Evolutionary conservation across 2,113 vertebrate species (phyloP).

Genomic region (Galbula dea): DNA sequence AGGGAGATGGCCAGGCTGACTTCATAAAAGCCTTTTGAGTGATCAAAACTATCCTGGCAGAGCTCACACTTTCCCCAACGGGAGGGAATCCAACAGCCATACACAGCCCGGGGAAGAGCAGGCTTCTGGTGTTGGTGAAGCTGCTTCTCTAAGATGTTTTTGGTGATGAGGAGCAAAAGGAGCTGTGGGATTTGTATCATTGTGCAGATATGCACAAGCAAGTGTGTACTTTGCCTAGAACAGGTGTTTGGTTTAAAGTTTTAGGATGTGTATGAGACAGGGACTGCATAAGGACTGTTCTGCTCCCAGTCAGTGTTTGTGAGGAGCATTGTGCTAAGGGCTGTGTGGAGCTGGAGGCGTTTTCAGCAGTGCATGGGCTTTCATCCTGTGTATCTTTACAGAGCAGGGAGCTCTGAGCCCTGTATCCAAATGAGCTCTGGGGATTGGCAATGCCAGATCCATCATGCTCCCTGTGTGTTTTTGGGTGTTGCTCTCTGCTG

Average conservation of each 20-base stretch:
- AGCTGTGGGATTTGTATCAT: not conserved
- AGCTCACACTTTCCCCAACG: rapidly evolving
- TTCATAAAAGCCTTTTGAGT: not conserved
- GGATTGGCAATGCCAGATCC: rapidly evolving
- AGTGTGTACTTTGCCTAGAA: not conserved
- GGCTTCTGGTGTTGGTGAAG: not conserved
- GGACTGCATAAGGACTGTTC: rapidly evolving
- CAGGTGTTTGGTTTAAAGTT: not conserved
- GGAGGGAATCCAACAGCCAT: not conserved
- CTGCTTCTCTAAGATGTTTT: not conserved
- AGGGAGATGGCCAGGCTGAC: not conserved
- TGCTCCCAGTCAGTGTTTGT: not conserved
- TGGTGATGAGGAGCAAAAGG: not conserved
- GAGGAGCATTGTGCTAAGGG: rapidly evolving
- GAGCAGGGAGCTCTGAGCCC: not conserved
- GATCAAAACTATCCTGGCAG: not conserved
- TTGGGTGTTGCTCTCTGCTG: not conserved
- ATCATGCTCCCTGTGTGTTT: not conserved
- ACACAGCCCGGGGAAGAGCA: not conserved
- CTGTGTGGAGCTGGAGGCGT: not conserved
- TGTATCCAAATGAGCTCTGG: not conserved
- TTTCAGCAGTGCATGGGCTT: not conserved
- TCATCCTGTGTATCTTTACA: rapidly evolving
- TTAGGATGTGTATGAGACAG: not conserved
- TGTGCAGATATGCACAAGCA: not conserved